A percentile compares a stretch with the other conserved stretches of the same genome.
phyloP scores from a whole-genome alignment of 2,888 invertebrate species.

The Andrena chrysosceles region DNA sequence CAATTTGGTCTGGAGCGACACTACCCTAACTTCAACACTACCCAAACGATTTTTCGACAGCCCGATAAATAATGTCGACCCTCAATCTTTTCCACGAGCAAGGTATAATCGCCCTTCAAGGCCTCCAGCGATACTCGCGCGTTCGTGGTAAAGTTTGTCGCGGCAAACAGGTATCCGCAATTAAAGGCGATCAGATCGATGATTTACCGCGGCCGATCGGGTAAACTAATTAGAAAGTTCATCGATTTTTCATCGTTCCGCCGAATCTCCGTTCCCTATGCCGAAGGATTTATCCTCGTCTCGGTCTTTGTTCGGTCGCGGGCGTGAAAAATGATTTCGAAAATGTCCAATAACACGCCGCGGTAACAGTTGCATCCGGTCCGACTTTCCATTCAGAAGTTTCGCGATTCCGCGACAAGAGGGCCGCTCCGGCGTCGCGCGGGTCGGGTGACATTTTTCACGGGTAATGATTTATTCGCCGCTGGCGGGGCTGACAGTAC shows the following conservation, averaged over 20 bases:
- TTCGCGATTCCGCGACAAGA: constrained; percentile 27
- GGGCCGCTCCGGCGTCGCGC: constrained; percentile 21
- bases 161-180: constrained; percentile 17
- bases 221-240: constrained; percentile 48
- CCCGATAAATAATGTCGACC: not conserved
- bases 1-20: not conserved
- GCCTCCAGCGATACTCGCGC: not conserved
- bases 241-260: constrained; percentile 39
- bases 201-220: constrained; percentile 28
- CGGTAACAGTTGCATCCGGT: constrained; percentile 3
- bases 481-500: constrained; percentile 23
- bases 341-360: constrained; percentile 17
- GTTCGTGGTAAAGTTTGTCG: constrained; percentile 16
- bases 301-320: not conserved
- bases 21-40: not conserved
- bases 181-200: constrained; percentile 31
- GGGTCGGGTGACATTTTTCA: constrained; percentile 45
- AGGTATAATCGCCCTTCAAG: not conserved
- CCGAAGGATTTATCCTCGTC: constrained; percentile 35
- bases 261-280: not conserved
- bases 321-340: constrained; percentile 42
- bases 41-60: not conserved
- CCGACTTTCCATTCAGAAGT: constrained; percentile 42
- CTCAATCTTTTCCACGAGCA: not conserved
- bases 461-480: constrained; percentile 61